These are phyloP conservation scores for Paguma larvata DNA, from an alignment of 2,797 vertebrate species.

Conservation along the genomic window DNA sequence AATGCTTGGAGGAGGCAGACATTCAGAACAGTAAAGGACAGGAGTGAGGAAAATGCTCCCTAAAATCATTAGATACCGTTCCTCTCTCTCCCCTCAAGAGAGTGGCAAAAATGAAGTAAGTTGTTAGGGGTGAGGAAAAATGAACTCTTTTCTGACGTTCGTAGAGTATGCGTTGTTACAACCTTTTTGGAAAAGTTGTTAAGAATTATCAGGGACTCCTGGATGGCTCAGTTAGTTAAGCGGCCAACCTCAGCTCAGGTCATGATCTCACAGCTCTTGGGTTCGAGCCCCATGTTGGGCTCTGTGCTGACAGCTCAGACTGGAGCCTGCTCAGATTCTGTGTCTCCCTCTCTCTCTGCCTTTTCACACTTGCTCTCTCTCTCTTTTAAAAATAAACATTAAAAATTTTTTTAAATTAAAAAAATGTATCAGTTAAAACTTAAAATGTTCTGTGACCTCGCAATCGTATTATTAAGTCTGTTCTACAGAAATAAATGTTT, in stretches of 20 bases:
- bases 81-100: not conserved
- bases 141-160: not conserved
- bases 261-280: no score
- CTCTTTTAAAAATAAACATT: no score
- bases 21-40: not conserved
- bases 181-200: slow-evolving; percentile 11
- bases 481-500: not conserved
- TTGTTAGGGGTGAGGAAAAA: not conserved
- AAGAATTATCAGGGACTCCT: not conserved
- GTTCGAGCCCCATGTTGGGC: no score
- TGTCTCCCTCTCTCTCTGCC: no score
- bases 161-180: not conserved
- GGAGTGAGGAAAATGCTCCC: not conserved
- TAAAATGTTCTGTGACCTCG: not conserved
- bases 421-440: no score
- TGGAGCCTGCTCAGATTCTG: no score
- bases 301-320: no score
- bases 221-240: no score
- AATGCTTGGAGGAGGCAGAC: not conserved
- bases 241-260: no score
- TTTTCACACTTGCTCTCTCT: no score
- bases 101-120: not conserved
- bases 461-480: not conserved
- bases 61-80: not conserved
- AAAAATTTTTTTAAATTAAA: no score